These are phyloP conservation scores for Osmerus mordax DNA, from an alignment of 2,113 vertebrate genomes.

Conservation along the genomic window DNA sequence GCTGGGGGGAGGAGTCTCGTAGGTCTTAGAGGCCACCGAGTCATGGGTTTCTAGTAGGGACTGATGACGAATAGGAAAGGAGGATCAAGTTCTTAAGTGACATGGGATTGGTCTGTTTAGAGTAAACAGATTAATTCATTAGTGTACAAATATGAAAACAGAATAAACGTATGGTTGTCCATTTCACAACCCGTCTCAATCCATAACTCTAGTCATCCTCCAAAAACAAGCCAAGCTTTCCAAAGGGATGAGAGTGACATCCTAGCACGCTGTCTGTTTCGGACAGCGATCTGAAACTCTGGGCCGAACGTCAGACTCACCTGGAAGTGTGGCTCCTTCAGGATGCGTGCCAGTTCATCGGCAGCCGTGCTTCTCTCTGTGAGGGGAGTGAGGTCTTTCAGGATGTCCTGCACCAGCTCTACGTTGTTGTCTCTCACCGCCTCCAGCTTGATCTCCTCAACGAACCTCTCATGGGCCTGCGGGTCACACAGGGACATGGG, in stretches of 20 bases:
- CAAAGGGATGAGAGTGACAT: slow-evolving; percentile 18
- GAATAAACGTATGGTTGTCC: too few species aligned
- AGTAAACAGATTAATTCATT: neutral
- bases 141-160: too few species aligned
- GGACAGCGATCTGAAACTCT: neutral
- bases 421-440: slow-evolving; percentile 92
- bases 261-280: neutral
- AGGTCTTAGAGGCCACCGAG: slow-evolving; percentile 93
- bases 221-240: neutral
- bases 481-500: neutral
- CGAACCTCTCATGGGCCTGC: slow-evolving; percentile 87
- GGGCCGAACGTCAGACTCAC: slow-evolving; percentile 55
- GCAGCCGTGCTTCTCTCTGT: slow-evolving; percentile 71
- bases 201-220: too few species aligned
- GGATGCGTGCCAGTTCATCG: slow-evolving; percentile 81
- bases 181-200: too few species aligned
- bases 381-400: slow-evolving; percentile 82
- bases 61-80: slow-evolving; percentile 56
- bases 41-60: slow-evolving; percentile 94
- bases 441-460: slow-evolving; percentile 90
- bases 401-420: slow-evolving; percentile 94
- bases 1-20: slow-evolving; percentile 87
- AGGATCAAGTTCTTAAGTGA: neutral
- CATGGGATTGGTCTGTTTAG: too few species aligned
- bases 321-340: slow-evolving; percentile 95